Conservation (phyloP, 2,888 invertebrate genomes). For the Drosophila setosimentum region DNA sequence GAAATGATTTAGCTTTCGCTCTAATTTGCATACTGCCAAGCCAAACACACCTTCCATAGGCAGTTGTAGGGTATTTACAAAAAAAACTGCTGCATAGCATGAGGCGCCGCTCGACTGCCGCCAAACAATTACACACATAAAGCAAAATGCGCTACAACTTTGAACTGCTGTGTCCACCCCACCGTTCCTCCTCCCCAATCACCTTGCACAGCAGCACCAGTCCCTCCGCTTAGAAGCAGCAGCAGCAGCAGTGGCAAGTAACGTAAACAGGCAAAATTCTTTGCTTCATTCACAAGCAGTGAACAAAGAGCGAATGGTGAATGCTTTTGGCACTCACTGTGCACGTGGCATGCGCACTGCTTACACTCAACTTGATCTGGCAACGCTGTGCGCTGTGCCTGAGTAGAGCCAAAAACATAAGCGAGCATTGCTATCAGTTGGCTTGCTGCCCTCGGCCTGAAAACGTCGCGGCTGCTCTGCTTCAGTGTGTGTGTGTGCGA, state of each 20-base stretch:
- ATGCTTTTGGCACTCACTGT: conserved; percentile 59
- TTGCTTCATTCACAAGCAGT: conserved; percentile 65
- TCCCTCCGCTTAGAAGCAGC: conserved; percentile 29
- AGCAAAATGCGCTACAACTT: conserved; percentile 72
- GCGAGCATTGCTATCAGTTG: conserved; percentile 64
- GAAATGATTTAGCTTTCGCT: not conserved
- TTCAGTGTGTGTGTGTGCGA: conserved; percentile 17
- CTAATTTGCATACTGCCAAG: no score
- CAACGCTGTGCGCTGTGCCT: conserved; percentile 49
- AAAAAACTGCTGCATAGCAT: conserved; percentile 44
- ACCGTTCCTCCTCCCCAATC: not conserved
- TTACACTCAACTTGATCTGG: conserved; percentile 32
- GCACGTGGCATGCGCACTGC: conserved; percentile 47
- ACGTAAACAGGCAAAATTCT: conserved; percentile 47
- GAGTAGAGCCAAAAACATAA: not conserved
- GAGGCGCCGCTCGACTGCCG: conserved; percentile 58
- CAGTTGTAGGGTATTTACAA: conserved; percentile 26
- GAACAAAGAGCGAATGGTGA: conserved; percentile 10
- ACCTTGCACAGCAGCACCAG: not conserved
- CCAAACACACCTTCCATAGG: not conserved
- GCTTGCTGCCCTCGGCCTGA: conserved; percentile 63
- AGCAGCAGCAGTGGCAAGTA: conserved; percentile 14
- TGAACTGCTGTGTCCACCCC: conserved; percentile 52
- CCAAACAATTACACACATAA: conserved; percentile 75
- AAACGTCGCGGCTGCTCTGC: conserved; percentile 57